Conservation (phyloP, 1,140 invertebrate genomes). For the Diachasmimorpha longicaudata region DNA sequence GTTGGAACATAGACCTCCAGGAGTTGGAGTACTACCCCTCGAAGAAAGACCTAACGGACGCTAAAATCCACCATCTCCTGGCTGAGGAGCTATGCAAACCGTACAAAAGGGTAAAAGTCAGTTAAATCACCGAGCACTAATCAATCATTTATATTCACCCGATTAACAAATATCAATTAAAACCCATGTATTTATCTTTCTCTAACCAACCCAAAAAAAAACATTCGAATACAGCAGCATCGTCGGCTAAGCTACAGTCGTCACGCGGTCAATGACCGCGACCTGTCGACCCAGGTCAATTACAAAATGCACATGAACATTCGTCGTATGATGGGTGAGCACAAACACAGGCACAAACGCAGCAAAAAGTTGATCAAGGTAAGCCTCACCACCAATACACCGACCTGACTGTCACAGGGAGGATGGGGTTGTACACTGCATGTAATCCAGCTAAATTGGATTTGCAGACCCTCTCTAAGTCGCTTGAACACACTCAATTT, state of each 20-base stretch:
- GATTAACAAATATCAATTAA: background rate
- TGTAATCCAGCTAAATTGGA: slow-evolving; percentile 6
- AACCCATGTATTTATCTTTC: background rate
- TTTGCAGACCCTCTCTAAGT: background rate
- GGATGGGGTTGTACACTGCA: background rate
- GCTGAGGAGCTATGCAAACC: slow-evolving; percentile 91
- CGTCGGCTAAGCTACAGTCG: slow-evolving; percentile 88
- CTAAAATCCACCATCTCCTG: slow-evolving; percentile 90
- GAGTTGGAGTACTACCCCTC: slow-evolving; percentile 91
- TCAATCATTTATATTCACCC: background rate
- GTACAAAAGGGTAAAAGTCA: slow-evolving; percentile 76
- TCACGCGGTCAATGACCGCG: slow-evolving; percentile 87
- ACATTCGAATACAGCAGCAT: slow-evolving; percentile 69
- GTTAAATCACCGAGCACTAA: background rate
- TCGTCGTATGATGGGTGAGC: slow-evolving; percentile 81
- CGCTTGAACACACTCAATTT: slow-evolving; percentile 9
- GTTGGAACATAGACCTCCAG: slow-evolving; percentile 91
- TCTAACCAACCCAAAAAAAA: slow-evolving; percentile 23
- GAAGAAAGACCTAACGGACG: slow-evolving; percentile 89
- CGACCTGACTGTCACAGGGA: background rate
- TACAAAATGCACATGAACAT: slow-evolving; percentile 93
- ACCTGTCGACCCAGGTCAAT: slow-evolving; percentile 84
- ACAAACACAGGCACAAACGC: slow-evolving; percentile 81
- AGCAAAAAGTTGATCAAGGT: slow-evolving; percentile 72
- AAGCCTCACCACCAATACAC: slow-evolving; percentile 15